phyloP scores from a whole-genome alignment of 2,113 vertebrate genomes.

The Corynorhinus townsendii region DNA sequence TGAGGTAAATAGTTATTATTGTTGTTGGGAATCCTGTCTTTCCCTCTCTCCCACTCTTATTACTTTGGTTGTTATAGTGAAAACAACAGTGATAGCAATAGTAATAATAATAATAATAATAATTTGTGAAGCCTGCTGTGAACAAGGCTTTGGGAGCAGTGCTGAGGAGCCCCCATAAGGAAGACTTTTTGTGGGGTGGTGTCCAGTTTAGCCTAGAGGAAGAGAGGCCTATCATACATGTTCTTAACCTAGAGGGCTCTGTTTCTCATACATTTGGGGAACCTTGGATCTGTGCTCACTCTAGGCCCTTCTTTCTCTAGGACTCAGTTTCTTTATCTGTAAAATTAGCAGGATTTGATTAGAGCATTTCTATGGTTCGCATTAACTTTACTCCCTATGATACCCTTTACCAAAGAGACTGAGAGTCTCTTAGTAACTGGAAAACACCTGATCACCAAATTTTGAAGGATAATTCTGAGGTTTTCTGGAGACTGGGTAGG shows the following conservation, averaged over 20 bases:
- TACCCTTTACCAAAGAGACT: background rate
- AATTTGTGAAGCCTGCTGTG: background rate
- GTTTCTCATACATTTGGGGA: background rate
- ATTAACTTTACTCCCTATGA: background rate
- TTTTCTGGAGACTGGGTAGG: background rate
- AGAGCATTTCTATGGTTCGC: background rate
- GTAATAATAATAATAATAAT: constrained; percentile 3
- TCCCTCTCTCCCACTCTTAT: constrained; percentile 27
- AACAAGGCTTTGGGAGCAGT: background rate
- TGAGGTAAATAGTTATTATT: constrained; percentile 41
- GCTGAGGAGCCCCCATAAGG: background rate
- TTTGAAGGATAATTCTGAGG: background rate
- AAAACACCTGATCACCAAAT: background rate
- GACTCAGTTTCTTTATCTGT: background rate
- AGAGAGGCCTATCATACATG: background rate
- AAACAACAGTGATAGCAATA: background rate
- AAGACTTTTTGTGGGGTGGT: background rate
- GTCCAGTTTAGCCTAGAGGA: background rate
- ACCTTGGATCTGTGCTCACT: background rate
- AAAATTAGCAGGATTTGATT: background rate
- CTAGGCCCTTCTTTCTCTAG: background rate
- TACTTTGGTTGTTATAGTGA: background rate
- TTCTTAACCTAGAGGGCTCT: background rate
- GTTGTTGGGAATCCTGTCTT: constrained; percentile 14
- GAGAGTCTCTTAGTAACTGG: background rate